Percentiles rank a stretch among this genome's conserved stretches.
Conservation (phyloP, 35 echinoderm and acorn worm species). For the Heliocidaris tuberculata region DNA sequence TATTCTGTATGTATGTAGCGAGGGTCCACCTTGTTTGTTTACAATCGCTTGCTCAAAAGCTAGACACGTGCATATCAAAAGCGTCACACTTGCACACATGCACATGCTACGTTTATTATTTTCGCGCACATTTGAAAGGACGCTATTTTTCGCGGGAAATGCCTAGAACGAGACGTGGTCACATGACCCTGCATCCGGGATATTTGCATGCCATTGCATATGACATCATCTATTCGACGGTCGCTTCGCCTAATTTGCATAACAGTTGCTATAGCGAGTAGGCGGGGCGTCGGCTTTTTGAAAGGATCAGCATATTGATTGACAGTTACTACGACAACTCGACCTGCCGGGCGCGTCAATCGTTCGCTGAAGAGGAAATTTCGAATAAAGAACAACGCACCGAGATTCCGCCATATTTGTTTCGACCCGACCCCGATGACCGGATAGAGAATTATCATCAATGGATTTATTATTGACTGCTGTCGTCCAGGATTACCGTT, state of each 20-base stretch:
- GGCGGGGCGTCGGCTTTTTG: constrained; percentile 45
- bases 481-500: constrained; percentile 52
- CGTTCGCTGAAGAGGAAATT: constrained; percentile 57
- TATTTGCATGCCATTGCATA: constrained; percentile 27
- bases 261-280: constrained; percentile 52
- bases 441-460: constrained; percentile 49
- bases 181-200: constrained; percentile 62
- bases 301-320: constrained; percentile 60
- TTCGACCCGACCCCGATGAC: constrained; percentile 66
- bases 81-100: not conserved
- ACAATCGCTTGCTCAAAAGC: not conserved
- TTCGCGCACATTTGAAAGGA: constrained; percentile 44
- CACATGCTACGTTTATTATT: not conserved
- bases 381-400: constrained; percentile 71
- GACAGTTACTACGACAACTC: constrained; percentile 61
- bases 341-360: constrained; percentile 59
- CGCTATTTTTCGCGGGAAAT: constrained; percentile 59
- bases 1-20: not conserved
- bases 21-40: not conserved
- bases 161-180: not conserved
- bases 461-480: constrained; percentile 43
- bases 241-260: constrained; percentile 39
- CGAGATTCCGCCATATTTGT: constrained; percentile 66
- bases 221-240: constrained; percentile 66
- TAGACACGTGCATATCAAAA: not conserved